Percentiles rank a stretch among this genome's conserved stretches.
phyloP scores from a whole-genome alignment of 2,888 invertebrate genomes.

The Pristionchus fissidentatus region DNA sequence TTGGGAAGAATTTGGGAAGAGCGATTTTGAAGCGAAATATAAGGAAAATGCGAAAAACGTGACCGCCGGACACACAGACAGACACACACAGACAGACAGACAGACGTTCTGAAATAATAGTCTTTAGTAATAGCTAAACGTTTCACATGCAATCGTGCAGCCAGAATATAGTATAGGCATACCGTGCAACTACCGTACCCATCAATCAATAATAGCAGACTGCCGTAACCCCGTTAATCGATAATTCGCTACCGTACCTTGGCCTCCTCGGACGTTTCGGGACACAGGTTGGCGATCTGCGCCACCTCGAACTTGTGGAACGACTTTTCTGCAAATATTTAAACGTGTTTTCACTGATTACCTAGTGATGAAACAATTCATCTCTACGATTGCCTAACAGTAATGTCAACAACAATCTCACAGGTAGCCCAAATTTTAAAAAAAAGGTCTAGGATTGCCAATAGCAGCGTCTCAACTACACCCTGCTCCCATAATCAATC shows the following conservation, averaged over 20 bases:
- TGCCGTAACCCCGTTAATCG: not conserved
- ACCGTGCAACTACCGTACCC: not conserved
- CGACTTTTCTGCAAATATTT: slow-evolving; percentile 75
- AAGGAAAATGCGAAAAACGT: too few species aligned
- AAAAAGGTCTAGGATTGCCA: too few species aligned
- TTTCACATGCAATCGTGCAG: too few species aligned
- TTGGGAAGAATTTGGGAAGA: too few species aligned
- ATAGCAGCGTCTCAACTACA: not conserved
- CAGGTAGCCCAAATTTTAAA: too few species aligned
- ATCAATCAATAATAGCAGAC: not conserved
- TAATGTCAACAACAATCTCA: not conserved
- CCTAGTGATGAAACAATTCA: not conserved
- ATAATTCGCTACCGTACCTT: slow-evolving; percentile 81
- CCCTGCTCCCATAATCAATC: too few species aligned
- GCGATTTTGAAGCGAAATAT: too few species aligned
- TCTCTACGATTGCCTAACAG: not conserved
- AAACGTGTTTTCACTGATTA: not conserved
- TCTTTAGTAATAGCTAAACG: too few species aligned
- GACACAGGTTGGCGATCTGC: slow-evolving; percentile 96
- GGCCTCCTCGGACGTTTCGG: slow-evolving; percentile 97
- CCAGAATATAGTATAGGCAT: too few species aligned
- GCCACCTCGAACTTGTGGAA: slow-evolving; percentile 98
- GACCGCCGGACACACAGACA: too few species aligned
- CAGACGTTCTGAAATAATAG: too few species aligned
- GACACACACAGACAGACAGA: not conserved